Evolutionary conservation across 1,140 invertebrate genomes (phyloP), one percentile per base, ranked within the genome.

Genomic region (Saxidomus purpurata): DNA sequence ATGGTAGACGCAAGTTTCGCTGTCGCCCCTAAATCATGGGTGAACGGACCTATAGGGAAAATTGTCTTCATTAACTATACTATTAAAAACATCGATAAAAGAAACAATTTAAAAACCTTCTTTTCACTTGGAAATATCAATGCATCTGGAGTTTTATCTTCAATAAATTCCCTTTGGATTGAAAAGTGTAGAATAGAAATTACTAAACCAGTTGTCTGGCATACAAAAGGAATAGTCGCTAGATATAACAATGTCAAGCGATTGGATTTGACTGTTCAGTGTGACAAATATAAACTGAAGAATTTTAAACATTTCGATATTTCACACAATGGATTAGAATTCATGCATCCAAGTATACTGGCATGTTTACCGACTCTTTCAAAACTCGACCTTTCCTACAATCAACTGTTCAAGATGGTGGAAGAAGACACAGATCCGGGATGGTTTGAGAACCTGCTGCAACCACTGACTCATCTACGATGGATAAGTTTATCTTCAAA

Each of bases 301-400:
- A 47, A 31, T 49, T 13, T 49, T 43, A 40, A 77, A 52, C 11
- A 31, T 52, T 13, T 77, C 11, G 74, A 77, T 77, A 19, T 77
- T 77, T 17, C 74, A 25, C 15, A 77, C 40, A 77, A 77, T 31
- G 40, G 40, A 47, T 8, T 77, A 9, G 74, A 77, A 77, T 77
- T 49, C 34, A 49, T 77, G 11, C 38, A 77, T 77, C 74, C 74
- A 19, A 52, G 9, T 47, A 49, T 49, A 43, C 47, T 77, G 11
- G 15, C n/a, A 47, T 49, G 49, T 31, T 9, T 77, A 15, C 74
- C 40, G 9, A 25, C 8, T 36, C 25, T 77, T 25, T 31, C 13
- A n/a, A 43, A 49, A 31, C 9, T 77, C 13, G 49, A 77, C 25
- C 25, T 77, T 38, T 77, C 74, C 11, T 22, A 49, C 17, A 77